Evolutionary conservation across 2,113 vertebrate genomes (phyloP), one percentile per base, ranked within the genome.

Genomic region (Trogon melanurus): DNA sequence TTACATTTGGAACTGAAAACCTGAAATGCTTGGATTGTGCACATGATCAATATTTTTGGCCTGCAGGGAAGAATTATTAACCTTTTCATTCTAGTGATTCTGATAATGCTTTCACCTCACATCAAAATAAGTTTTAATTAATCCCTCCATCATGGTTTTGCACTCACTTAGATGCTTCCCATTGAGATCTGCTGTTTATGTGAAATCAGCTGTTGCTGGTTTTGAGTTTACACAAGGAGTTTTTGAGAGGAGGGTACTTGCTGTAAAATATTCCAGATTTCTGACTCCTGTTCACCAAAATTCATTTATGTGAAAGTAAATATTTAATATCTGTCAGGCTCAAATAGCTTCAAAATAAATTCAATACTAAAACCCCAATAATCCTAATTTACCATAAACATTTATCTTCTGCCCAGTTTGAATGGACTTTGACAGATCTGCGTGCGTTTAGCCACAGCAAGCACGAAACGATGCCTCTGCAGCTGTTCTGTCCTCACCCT

Each of bases 261-360:
- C 29, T 60, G 17, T 74, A 48, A 84, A 88, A 89, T 44, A 83
- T 47, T 79, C 17, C 32, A 19, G 69, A 53, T 81, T 93, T 84
- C 79, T 60, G 45, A 50, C 70, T 79, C 58, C 7, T 20, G 6
- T 82, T 89, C 64, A 22, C 47, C 29, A 54, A 30, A 90, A 82
- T 71, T 91, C 23, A 75, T 70, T 60, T 88, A 12, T 50, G 48
- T 76, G 66, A 89, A 93, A 72, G 62, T 65, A 89, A 86, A 90
- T 70, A 74, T 74, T 89, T 82, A 69, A 36, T 65, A 44, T 71
- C 69, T 85, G 41, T 16, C 38, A 96, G 29, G 45, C 27, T 83
- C 25, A 58, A 78, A 64, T 72, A 91, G 70, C 44, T 60, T 95
- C 60, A 82, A 85, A 93, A 84, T 89, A 95, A 88, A 96, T 91